Base-by-base conservation (phyloP, 2,797 vertebrate species). In the Manis pentadactyla region DNA sequence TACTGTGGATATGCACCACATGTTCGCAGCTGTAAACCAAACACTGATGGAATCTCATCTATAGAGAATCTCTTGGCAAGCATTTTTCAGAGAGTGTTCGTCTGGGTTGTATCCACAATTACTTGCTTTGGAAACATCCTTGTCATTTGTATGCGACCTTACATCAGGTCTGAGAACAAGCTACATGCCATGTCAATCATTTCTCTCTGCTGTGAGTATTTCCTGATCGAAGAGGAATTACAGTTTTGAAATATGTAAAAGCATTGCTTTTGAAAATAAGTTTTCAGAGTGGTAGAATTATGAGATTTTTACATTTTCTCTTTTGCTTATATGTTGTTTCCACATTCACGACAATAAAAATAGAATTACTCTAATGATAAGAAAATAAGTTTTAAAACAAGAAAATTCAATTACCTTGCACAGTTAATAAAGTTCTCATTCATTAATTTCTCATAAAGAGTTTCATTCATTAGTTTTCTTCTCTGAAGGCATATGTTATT, bases 111-210 rank as follows among this genome's bases (percentile, higher is more conserved):
- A 21, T 99, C 99, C 25, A 98, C 99, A 94, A 98, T 99, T 94
- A 99, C 99, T 57, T 99, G 99, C 98, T 99, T 99, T 71, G 99
- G 99, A 90, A 99, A 99, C 98, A 98, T 99, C 98, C 99, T 99
- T 87, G 99, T 99, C 97, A 99, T 99, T 98, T 99, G 99, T 96
- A 99, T 99, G 99, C 98, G 99, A 61, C 99, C 99, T 75, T 99
- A 99, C 93, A 99, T 99, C 98, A 99, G 99, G 87, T 99, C 99
- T 0, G 99, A 99, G 98, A 99, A 99, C 98, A 99, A 99, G 96
- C 99, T 99, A 46, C 99, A 99, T 0, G 99, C 99, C 95, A 99
- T 99, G 99, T 99, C 99, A 93, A 99, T 99, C 98, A 99, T 99
- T 97, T 99, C 99, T 75, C 99, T 99, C 93, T 99, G 99, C 98